A percentile compares a stretch with the other conserved stretches of the same genome.
phyloP scores from a whole-genome alignment of 2,888 invertebrate genomes.

The Itoplectis maculator region DNA sequence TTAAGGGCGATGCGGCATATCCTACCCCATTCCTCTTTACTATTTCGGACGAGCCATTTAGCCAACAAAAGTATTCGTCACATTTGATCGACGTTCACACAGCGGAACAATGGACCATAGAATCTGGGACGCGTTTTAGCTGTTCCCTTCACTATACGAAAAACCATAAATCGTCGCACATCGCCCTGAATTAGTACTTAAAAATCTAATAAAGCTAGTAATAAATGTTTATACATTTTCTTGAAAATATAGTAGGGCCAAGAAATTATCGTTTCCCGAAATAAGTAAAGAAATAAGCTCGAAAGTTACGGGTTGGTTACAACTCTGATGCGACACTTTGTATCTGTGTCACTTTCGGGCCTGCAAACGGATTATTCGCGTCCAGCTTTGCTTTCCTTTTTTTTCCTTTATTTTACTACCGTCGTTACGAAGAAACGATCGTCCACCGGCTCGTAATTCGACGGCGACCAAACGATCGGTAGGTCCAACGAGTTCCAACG shows the following conservation, averaged over 20 bases:
- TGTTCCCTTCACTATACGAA: no score
- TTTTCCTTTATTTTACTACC: not conserved
- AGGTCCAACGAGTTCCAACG: not conserved
- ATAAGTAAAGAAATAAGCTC: not conserved
- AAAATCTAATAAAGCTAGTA: not conserved
- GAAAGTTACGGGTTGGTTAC: not conserved
- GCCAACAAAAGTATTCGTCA: no score
- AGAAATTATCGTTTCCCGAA: not conserved
- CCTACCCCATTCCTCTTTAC: no score
- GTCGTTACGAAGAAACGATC: constrained; percentile 7
- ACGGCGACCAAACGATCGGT: not conserved
- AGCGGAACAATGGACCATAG: no score
- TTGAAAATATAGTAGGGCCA: not conserved
- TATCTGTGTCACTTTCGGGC: not conserved
- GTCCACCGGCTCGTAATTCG: not conserved
- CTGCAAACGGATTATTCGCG: not conserved
- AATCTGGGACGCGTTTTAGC: no score
- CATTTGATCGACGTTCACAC: no score
- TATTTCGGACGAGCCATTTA: no score
- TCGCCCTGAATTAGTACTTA: no score
- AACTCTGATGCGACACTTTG: not conserved
- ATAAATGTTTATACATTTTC: not conserved
- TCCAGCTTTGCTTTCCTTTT: not conserved
- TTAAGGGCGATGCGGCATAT: no score
- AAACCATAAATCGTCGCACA: no score